Percentiles rank a stretch among this genome's conserved stretches.
Conservation (phyloP, 1,140 invertebrate species). For the Drosophila tristis region DNA sequence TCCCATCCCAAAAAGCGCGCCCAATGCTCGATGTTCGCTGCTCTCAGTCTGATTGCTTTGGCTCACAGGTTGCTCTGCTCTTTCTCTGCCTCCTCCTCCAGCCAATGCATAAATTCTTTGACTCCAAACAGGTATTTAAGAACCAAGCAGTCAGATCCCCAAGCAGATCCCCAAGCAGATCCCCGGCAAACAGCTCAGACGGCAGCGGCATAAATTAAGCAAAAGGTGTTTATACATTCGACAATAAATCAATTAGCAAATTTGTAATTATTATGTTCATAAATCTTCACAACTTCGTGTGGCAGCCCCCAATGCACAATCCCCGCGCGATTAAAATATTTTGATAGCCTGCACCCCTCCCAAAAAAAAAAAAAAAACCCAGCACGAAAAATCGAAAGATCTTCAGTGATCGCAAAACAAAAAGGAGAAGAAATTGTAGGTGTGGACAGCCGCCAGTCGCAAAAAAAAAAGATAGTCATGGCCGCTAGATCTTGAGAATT, state of each 20-base stretch:
- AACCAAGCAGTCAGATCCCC: too few species aligned
- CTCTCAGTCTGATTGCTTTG: conserved; percentile 65
- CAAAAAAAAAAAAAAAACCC: background rate
- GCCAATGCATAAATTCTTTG: conserved; percentile 67
- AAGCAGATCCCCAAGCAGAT: conserved; percentile 22
- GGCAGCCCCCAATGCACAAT: conserved; percentile 47
- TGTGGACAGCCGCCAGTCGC: conserved; percentile 19
- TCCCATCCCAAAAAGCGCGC: conserved; percentile 65
- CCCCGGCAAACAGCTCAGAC: conserved; percentile 24
- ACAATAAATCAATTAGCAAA: conserved; percentile 83
- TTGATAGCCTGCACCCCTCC: conserved; percentile 19
- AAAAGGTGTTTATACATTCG: conserved; percentile 80
- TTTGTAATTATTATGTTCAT: conserved; percentile 84
- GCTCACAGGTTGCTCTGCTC: conserved; percentile 66
- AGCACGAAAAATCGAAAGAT: conserved; percentile 30
- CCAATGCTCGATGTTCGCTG: conserved; percentile 40
- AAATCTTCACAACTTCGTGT: conserved; percentile 62
- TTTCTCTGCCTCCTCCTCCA: conserved; percentile 14
- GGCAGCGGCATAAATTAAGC: conserved; percentile 72
- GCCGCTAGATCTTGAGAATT: conserved; percentile 8
- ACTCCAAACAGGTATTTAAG: conserved; percentile 66
- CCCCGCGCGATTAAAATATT: conserved; percentile 52
- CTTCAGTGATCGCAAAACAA: background rate
- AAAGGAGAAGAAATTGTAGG: conserved; percentile 8
- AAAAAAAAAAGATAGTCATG: conserved; percentile 11